Evolutionary conservation across 2,888 invertebrate species (phyloP).

Genomic region (Noctua fimbriata): DNA sequence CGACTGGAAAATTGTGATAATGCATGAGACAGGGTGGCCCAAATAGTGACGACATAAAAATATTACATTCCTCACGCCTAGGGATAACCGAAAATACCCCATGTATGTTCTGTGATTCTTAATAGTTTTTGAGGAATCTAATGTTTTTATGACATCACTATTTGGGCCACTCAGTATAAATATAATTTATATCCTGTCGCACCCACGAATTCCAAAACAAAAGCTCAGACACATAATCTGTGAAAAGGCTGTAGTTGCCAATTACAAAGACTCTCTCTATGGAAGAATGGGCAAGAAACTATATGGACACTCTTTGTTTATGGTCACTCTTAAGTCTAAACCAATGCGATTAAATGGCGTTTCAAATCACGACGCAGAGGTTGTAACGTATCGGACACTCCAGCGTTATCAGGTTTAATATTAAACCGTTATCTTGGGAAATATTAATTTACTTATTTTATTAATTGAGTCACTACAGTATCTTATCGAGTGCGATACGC

Average conservation of each 20-base stretch:
- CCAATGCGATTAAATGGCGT: conserved; percentile 28
- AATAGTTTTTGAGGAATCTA: too few species aligned
- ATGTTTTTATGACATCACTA: too few species aligned
- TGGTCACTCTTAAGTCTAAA: not conserved
- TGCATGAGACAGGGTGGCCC: too few species aligned
- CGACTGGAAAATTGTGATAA: too few species aligned
- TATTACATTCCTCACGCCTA: too few species aligned
- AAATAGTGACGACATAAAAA: too few species aligned
- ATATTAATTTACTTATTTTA: conserved; percentile 83
- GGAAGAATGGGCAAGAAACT: not conserved
- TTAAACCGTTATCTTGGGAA: conserved; percentile 79
- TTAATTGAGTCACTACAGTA: conserved; percentile 79
- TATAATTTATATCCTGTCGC: too few species aligned
- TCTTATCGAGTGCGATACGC: conserved; percentile 74
- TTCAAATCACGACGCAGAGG: conserved; percentile 51
- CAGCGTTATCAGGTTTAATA: conserved; percentile 78
- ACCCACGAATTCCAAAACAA: not conserved
- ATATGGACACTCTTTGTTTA: not conserved
- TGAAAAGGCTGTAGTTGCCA: not conserved
- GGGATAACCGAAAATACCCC: too few species aligned
- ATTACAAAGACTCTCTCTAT: not conserved
- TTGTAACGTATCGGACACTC: conserved; percentile 43
- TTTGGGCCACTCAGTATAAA: too few species aligned
- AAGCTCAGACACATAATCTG: not conserved
- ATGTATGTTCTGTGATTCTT: too few species aligned